Base-by-base conservation (phyloP, 2,113 vertebrate species). In the Aldabrachelys gigantea region DNA sequence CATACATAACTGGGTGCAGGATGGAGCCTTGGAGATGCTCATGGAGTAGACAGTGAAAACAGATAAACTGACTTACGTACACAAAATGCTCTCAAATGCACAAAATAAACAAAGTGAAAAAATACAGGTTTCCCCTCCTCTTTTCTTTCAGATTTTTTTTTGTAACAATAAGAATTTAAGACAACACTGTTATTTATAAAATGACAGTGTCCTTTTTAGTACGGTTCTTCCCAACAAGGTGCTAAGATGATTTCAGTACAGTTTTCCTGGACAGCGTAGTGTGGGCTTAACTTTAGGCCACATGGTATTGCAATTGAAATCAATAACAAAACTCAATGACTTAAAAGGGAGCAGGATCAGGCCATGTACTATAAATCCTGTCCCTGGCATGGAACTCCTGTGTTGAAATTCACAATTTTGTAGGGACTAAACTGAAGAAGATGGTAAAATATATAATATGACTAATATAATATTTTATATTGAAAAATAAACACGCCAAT, bases 171-270 rank as follows among this genome's bases (percentile, higher is more conserved):
- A 75, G 38, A 22, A 75, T 75, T 75, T 22, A 50, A 6, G 4
- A 9, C 5, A 52, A 59, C n/a, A 44, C 2, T 17, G 44, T 8
- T 6, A 38, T 62, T 57, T 82, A 76, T 5, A 41, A 75, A 44
- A 75, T 41, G 10, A 44, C 11, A 8, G 1, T 9, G 5, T 0
- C 0, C 10, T 41, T 50, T 86, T 83, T 24, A 89, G 56, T 82
- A 22, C 41, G 25, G 9, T 83, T 47, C 44, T 5, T 38, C 6
- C 41, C 12, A 25, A 19, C 56, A 78, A 52, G 65, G 44, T 21
- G 35, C 0, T 3, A 4, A 78, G 13, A 38, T 41, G 8, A n/a
- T 10, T 75, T 83, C 10, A 41, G 1, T 80, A 53, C 79, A 38
- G 14, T 57, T 86, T 80, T n/a, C 80, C 38, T 31, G n/a, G 10